Evolutionary conservation across 2,797 vertebrate genomes (phyloP).

Genomic region (Falco naumanni): DNA sequence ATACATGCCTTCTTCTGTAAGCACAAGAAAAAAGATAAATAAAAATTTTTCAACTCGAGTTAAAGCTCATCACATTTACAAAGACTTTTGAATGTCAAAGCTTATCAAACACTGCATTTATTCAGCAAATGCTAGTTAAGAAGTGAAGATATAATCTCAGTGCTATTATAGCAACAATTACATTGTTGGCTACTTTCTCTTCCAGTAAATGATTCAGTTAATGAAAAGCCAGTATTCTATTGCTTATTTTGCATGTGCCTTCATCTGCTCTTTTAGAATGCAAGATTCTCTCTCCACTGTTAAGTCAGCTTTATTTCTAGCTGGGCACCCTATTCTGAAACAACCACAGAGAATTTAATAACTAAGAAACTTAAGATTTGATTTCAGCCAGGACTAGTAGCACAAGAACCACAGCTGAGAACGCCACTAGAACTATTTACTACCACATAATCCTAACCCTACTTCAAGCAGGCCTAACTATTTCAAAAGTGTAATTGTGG

Average conservation of each 20-base stretch:
- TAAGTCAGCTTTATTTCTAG: not conserved
- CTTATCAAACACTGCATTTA: not conserved
- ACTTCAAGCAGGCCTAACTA: not conserved
- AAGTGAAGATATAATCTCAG: not conserved
- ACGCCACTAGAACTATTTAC: not conserved
- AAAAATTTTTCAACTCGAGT: not conserved
- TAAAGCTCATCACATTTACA: not conserved
- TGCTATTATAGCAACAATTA: not conserved
- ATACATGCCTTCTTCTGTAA: slow-evolving; percentile 82
- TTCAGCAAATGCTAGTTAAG: not conserved
- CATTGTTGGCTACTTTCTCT: not conserved
- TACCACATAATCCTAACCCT: not conserved
- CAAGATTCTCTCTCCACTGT: not conserved
- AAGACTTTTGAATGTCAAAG: not conserved
- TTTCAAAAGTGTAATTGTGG: not conserved
- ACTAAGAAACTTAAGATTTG: not conserved
- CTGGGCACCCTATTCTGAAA: not conserved
- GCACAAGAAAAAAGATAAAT: not conserved
- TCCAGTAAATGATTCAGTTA: not conserved
- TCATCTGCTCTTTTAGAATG: not conserved
- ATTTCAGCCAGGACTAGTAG: not conserved
- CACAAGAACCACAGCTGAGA: not conserved
- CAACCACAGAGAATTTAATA: not conserved
- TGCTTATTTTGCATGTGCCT: not conserved
- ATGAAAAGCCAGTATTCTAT: not conserved